These are phyloP conservation scores for Siniperca obscura DNA, from an alignment of 2,797 vertebrate species.

Conservation along the genomic window DNA sequence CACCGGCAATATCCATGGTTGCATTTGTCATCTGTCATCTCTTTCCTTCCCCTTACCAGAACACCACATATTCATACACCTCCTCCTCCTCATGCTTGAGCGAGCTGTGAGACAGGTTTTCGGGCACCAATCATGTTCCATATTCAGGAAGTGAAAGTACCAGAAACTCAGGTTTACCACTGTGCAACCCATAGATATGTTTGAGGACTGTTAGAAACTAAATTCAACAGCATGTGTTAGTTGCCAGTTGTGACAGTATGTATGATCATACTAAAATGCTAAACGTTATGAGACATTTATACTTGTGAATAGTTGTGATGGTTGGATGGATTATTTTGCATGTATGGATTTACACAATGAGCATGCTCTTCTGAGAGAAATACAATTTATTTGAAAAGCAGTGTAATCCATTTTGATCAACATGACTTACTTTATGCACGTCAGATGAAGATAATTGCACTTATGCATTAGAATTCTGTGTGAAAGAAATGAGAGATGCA, in stretches of 20 bases:
- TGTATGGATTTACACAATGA: background rate
- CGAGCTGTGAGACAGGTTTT: background rate
- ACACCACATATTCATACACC: background rate
- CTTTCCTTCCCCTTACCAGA: constrained; percentile 4
- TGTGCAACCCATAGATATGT: background rate
- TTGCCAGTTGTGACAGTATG: background rate
- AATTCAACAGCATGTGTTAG: background rate
- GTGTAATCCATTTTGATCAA: constrained; percentile 49
- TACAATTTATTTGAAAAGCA: constrained; percentile 27
- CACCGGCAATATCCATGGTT: constrained; percentile 35
- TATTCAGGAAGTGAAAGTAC: constrained; percentile 10
- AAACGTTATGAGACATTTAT: background rate
- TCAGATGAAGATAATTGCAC: constrained; percentile 39
- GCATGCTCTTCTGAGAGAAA: constrained; percentile 22
- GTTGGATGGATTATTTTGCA: constrained; percentile 11
- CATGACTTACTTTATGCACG: constrained; percentile 19
- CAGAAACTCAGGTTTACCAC: background rate
- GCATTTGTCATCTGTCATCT: constrained; percentile 40
- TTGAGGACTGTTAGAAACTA: background rate
- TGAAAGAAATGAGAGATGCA: constrained; percentile 41
- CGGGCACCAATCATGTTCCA: constrained; percentile 1
- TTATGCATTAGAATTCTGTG: constrained; percentile 4
- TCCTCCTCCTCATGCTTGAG: constrained; percentile 7
- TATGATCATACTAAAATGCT: background rate
- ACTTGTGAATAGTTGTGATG: background rate